A percentile compares a stretch with the other conserved stretches of the same genome.
Conservation (phyloP, 1,140 invertebrate species). For the Philotrypesis tridentata region DNA sequence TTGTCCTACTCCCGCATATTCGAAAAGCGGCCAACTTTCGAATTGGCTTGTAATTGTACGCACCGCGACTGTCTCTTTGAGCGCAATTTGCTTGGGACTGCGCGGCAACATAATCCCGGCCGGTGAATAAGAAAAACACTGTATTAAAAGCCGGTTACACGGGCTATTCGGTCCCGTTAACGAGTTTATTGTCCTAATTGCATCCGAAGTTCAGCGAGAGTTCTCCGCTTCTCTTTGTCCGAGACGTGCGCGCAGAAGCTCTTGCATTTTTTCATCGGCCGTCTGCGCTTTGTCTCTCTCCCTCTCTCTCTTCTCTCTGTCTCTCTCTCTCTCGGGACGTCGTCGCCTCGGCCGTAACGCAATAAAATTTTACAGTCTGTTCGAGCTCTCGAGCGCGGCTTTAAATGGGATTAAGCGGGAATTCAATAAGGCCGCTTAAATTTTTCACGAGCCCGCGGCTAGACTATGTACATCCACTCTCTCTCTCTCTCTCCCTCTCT, state of each 20-base stretch:
- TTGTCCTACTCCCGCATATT: too few relatives aligned
- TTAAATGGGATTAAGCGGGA: conserved; percentile 14
- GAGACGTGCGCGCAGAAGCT: background rate
- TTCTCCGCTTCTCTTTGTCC: background rate
- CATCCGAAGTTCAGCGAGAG: conserved; percentile 19
- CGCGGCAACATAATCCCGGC: too few relatives aligned
- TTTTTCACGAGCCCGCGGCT: background rate
- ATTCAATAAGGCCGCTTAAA: conserved; percentile 22
- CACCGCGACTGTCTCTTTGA: too few relatives aligned
- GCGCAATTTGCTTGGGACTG: too few relatives aligned
- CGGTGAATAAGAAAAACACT: background rate
- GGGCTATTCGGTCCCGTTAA: conserved; percentile 9
- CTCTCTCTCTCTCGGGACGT: background rate
- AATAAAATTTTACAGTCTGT: conserved; percentile 23
- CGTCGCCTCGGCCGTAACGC: background rate
- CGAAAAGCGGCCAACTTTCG: too few relatives aligned
- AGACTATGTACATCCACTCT: background rate
- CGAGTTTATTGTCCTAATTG: conserved; percentile 39
- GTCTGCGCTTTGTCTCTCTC: background rate
- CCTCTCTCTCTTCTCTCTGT: background rate
- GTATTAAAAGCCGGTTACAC: conserved; percentile 17
- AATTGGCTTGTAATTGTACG: too few relatives aligned
- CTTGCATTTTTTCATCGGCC: background rate
- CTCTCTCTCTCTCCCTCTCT: too few relatives aligned
- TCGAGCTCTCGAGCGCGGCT: background rate